Evolutionary conservation across 2,888 invertebrate genomes (phyloP).

Genomic region (Scaptomyza flava): DNA sequence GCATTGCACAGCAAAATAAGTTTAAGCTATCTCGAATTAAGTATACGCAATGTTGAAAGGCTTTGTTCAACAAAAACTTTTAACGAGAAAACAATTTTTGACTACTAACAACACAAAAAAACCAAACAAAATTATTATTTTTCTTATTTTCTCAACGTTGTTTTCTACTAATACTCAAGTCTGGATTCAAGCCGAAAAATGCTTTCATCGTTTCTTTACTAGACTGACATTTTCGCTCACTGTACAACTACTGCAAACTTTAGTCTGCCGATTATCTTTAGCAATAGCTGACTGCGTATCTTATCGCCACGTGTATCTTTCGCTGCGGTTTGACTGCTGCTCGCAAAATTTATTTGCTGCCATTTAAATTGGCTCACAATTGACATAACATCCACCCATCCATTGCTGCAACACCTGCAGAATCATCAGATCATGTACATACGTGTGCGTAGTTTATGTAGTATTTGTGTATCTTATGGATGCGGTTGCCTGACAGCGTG

Average conservation of each 20-base stretch:
- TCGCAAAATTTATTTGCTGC: constrained; percentile 75
- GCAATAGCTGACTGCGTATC: constrained; percentile 39
- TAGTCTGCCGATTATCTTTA: constrained; percentile 53
- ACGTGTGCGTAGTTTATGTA: not conserved
- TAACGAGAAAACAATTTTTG: not conserved
- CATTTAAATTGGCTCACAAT: constrained; percentile 64
- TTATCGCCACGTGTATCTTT: constrained; percentile 46
- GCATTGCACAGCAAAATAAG: not conserved
- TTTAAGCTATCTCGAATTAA: not conserved
- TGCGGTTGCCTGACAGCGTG: constrained; percentile 36
- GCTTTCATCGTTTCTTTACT: not conserved
- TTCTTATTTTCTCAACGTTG: too few relatives aligned
- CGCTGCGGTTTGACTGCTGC: constrained; percentile 52
- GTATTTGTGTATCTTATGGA: constrained; percentile 23
- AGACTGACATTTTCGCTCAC: not conserved
- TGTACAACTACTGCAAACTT: constrained; percentile 46
- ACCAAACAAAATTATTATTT: too few relatives aligned
- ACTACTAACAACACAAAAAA: not conserved
- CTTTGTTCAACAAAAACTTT: not conserved
- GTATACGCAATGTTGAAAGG: not conserved
- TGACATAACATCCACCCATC: constrained; percentile 30
- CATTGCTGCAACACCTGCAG: constrained; percentile 44
- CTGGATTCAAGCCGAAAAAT: too few relatives aligned
- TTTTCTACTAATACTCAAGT: too few relatives aligned
- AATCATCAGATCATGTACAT: constrained; percentile 17